phyloP scores from a whole-genome alignment of 2,888 invertebrate genomes.

The Bursaphelenchus okinawaensis region DNA sequence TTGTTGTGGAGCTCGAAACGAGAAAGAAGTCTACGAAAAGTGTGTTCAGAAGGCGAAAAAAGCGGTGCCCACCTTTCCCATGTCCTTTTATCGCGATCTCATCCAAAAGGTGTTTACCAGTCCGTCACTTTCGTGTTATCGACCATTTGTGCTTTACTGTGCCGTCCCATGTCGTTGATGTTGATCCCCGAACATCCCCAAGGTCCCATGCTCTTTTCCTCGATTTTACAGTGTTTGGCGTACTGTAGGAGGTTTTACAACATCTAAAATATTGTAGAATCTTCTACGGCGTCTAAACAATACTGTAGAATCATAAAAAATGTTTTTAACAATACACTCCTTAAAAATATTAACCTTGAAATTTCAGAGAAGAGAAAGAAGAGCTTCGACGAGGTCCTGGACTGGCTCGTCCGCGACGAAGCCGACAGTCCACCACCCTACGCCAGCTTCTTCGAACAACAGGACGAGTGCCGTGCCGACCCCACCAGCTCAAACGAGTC shows the following conservation, averaged over 20 bases:
- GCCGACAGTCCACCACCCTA: conserved; percentile 23
- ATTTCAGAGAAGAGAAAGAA: conserved; percentile 39
- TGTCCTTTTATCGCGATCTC: background rate
- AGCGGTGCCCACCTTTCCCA: background rate
- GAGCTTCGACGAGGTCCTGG: conserved; percentile 49
- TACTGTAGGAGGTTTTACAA: background rate
- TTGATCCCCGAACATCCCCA: no score
- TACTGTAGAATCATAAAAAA: no score
- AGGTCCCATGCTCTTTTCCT: background rate
- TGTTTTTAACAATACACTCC: no score
- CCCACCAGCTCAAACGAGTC: background rate
- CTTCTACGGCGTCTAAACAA: no score
- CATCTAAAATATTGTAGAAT: no score
- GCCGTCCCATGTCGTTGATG: no score
- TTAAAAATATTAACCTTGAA: background rate
- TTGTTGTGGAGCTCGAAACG: conserved; percentile 8
- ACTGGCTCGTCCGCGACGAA: conserved; percentile 52
- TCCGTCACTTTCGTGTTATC: background rate
- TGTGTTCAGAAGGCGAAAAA: background rate
- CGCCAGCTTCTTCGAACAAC: background rate
- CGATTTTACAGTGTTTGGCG: no score
- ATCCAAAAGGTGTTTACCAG: background rate
- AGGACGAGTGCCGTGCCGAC: conserved; percentile 12
- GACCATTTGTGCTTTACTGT: background rate
- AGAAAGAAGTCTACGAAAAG: background rate